Conservation (phyloP, 2,113 vertebrate genomes). For the Coptodon bakossiorum region DNA sequence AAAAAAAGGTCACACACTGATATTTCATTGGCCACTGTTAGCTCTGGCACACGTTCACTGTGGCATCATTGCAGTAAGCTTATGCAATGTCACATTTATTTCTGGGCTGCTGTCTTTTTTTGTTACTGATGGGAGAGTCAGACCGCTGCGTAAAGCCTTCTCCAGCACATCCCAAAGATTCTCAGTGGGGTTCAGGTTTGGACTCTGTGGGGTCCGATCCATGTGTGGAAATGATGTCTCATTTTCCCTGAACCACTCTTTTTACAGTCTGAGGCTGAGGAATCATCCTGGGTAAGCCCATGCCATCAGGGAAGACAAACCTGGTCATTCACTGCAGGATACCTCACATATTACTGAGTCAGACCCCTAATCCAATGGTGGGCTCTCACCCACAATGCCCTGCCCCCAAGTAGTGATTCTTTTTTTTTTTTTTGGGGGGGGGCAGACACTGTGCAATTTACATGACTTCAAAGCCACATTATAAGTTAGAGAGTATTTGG, state of each 20-base stretch:
- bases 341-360: not conserved
- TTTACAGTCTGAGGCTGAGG: not conserved
- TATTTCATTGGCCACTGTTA: not conserved
- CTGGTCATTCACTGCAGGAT: not conserved
- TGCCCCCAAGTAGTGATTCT: fast-evolving
- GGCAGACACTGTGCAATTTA: not conserved
- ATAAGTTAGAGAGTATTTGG: fast-evolving
- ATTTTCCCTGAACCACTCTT: not conserved
- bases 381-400: not conserved
- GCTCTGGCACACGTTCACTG: not conserved
- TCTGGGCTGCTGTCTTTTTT: not conserved
- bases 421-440: fast-evolving
- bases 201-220: not conserved
- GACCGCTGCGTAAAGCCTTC: not conserved
- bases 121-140: not conserved
- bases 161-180: not conserved
- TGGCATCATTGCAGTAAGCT: not conserved
- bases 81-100: not conserved
- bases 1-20: not conserved
- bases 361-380: not conserved
- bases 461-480: fast-evolving
- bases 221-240: not conserved
- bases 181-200: not conserved
- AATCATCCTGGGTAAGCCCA: not conserved
- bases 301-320: not conserved